Evolutionary conservation across 2,888 invertebrate species (phyloP), one percentile per base, ranked within the genome.

Genomic region (Steromphala cineraria): DNA sequence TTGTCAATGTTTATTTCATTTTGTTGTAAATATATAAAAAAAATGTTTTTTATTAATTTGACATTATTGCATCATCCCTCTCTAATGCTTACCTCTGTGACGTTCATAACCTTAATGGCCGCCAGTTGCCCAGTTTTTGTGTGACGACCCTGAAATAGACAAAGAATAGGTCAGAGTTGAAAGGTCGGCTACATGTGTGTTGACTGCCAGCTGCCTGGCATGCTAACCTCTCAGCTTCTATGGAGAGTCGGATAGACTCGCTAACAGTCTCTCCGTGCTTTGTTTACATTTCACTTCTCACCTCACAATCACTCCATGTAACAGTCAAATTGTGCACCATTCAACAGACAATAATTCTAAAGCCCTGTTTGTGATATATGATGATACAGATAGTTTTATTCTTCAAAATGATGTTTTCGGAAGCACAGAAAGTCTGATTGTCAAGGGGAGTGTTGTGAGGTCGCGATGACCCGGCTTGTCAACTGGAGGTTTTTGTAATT

Each of bases 91-190:
- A 95, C 95, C 94, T 99, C 99, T 89, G 99, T 99, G 92, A 99
- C 99, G 94, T 99, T 99, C 99, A 99, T 99, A 93, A 99, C 99
- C 95, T 99, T 99, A 94, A 99, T 99, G 94, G 99, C 99, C 88
- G 99, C 99, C 95, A 99, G 95, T 94, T 99, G 99, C 88, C 99
- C 99, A 89, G 99, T 99, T 95, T 99, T 99, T 88, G 99, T 99
- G 94, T 99, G 99, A 83, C 99, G 97, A 87, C 99, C 99, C 98
- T 99, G 87, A 15, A 89, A 89, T 92, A 93, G 87, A 82, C 88
- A 87, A 90, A 75, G 13, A 15, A 81, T 36, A 46, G 28, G 31
- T 67, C 53, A 74, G 36, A 24, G 21, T n/a, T 19, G 24, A 71
- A 46, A 71, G 52, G 53, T 79, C 52, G 36, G 21, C 36, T 53